These are phyloP conservation scores for Actinia equina DNA, from an alignment of 64 coral and sea anemone species.

Conservation along the genomic window DNA sequence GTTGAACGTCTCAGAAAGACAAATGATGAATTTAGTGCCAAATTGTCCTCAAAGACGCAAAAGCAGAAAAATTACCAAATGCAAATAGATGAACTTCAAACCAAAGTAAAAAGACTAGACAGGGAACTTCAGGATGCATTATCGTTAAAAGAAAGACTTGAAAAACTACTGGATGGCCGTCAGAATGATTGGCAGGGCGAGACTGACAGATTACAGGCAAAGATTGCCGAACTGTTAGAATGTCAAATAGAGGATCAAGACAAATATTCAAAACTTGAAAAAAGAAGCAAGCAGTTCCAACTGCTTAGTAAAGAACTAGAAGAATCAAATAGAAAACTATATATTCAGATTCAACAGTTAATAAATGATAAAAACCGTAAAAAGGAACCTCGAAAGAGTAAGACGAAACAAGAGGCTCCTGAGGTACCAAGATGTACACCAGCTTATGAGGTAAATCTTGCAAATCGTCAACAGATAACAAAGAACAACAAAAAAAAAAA, in stretches of 20 bases:
- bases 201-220: constrained; percentile 58
- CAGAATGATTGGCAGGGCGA: constrained; percentile 67
- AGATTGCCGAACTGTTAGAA: constrained; percentile 54
- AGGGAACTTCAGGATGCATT: constrained; percentile 44
- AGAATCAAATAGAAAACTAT: constrained; percentile 58
- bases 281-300: constrained; percentile 78
- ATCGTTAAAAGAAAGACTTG: constrained; percentile 55
- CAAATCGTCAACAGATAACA: too few species aligned
- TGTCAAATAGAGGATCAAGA: constrained; percentile 62
- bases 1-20: constrained; percentile 62
- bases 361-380: constrained; percentile 72
- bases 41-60: constrained; percentile 61
- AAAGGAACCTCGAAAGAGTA: constrained; percentile 42
- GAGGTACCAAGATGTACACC: constrained; percentile 71
- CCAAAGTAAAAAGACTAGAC: constrained; percentile 63
- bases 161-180: constrained; percentile 39
- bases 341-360: constrained; percentile 65
- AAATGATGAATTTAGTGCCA: constrained; percentile 56
- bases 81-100: constrained; percentile 64
- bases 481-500: too few species aligned
- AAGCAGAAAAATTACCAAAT: constrained; percentile 63
- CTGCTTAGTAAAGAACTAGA: constrained; percentile 58
- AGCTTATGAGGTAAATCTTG: constrained; percentile 49
- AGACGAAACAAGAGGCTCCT: constrained; percentile 38
- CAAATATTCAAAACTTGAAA: constrained; percentile 65